Percentiles rank a stretch among this genome's conserved stretches.
These are phyloP conservation scores for Sesia apiformis DNA, from an alignment of 2,888 invertebrate species.

Conservation along the genomic window DNA sequence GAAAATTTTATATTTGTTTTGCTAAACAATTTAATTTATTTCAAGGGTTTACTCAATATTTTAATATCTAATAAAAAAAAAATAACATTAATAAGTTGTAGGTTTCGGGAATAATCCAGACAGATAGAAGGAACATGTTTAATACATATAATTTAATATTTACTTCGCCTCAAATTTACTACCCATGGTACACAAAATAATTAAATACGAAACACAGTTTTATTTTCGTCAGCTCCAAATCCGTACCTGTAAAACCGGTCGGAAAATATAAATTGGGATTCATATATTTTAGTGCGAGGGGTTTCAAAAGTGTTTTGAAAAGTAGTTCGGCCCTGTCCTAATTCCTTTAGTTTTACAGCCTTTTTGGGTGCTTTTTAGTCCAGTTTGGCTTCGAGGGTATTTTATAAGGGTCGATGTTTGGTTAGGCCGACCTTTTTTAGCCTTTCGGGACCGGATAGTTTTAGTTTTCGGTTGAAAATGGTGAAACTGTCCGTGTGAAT, in stretches of 20 bases:
- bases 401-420: conserved; percentile 72
- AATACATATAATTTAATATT: no score
- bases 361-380: conserved; percentile 68
- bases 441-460: conserved; percentile 55
- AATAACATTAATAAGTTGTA: no score
- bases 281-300: conserved; percentile 61
- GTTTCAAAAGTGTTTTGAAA: conserved; percentile 66
- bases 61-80: no score
- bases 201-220: neutral
- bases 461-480: conserved; percentile 35
- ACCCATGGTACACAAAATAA: no score
- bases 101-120: no score
- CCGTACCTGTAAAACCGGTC: conserved; percentile 30
- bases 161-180: no score
- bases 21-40: no score
- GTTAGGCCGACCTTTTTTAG: conserved; percentile 72
- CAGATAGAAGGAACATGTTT: no score
- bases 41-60: no score
- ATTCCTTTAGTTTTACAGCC: conserved; percentile 74
- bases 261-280: conserved; percentile 72
- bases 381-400: conserved; percentile 29
- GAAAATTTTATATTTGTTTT: no score
- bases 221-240: neutral
- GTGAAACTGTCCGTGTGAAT: conserved; percentile 44
- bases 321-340: conserved; percentile 64